A percentile compares a stretch with the other conserved stretches of the same genome.
phyloP scores from a whole-genome alignment of 2,888 invertebrate genomes.

The Caenorhabditis sulstoni region DNA sequence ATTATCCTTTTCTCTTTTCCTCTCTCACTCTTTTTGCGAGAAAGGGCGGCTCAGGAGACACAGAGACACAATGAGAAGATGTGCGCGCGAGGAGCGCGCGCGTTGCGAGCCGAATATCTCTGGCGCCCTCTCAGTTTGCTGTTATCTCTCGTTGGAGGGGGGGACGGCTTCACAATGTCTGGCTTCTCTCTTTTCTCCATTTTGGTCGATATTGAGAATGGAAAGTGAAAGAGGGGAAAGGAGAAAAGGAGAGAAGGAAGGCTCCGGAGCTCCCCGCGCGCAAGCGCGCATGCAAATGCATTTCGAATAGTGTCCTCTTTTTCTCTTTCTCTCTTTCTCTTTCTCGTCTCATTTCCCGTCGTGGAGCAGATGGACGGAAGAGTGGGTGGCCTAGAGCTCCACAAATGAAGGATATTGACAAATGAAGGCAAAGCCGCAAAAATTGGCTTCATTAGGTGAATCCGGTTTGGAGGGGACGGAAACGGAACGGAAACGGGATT shows the following conservation, averaged over 20 bases:
- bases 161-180: background rate
- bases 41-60: no score
- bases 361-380: no score
- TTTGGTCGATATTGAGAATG: no score
- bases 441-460: conserved; percentile 23
- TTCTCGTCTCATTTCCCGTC: background rate
- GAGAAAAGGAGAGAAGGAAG: conserved; percentile 1
- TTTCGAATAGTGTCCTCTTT: conserved; percentile 27
- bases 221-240: background rate
- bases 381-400: no score
- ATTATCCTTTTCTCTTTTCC: conserved; percentile 1
- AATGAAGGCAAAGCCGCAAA: conserved; percentile 1
- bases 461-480: no score
- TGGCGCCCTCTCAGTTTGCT: no score
- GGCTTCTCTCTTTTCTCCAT: background rate
- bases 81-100: no score
- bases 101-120: no score
- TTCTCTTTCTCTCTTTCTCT: background rate
- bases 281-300: conserved; percentile 40
- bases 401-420: no score
- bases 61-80: no score
- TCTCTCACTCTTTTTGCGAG: background rate
- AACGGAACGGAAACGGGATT: conserved; percentile 23
- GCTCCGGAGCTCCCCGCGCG: no score
- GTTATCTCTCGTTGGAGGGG: no score